Evolutionary conservation across 2,113 vertebrate species (phyloP), one percentile per base, ranked within the genome.

Genomic region (Terrapene triunguis): DNA sequence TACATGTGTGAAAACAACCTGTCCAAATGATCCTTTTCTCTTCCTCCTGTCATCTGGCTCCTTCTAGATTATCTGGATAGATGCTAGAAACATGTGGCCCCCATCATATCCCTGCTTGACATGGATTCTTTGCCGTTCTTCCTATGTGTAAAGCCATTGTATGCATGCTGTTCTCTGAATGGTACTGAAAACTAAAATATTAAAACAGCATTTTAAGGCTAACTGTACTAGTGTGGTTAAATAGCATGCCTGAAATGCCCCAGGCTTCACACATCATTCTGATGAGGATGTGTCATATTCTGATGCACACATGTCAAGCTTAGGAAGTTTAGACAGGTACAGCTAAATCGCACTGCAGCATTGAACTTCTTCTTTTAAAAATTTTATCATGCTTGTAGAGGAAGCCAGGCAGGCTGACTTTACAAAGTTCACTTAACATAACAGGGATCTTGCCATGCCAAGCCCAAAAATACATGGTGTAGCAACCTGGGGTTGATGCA

Each of bases 211-310:
- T 96, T 97, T 97, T 93, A 89, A 95, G 80, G 38, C 32, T 91
- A 89, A 92, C 72, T 92, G 85, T 93, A 96, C 88, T 53, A 84
- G 51, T 57, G 82, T 42, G 25, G 89, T 95, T 96, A 94, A 97
- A 96, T 80, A 93, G 91, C 82, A 89, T 51, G 96, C 90, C 90
- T 95, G 96, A 88, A 96, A 86, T 0, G 84, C 95, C 96, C 50
- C 94, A 91, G 97, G 97, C 95, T 95, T 89, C 93, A 91, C 89
- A 92, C 90, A 89, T 96, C 95, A 97, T 96, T 95, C 92, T 97
- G 96, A 94, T 96, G 93, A 96, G 92, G 93, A 90, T 82, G 81
- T 89, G 95, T 97, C 96, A 94, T 51, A 93, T 93, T 93, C 89
- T 95, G 94, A 97, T 96, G 92, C 94, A 53, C 87, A 78, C 95